Evolutionary conservation across 2,113 vertebrate species (phyloP).

Genomic region (Diadophis punctatus): DNA sequence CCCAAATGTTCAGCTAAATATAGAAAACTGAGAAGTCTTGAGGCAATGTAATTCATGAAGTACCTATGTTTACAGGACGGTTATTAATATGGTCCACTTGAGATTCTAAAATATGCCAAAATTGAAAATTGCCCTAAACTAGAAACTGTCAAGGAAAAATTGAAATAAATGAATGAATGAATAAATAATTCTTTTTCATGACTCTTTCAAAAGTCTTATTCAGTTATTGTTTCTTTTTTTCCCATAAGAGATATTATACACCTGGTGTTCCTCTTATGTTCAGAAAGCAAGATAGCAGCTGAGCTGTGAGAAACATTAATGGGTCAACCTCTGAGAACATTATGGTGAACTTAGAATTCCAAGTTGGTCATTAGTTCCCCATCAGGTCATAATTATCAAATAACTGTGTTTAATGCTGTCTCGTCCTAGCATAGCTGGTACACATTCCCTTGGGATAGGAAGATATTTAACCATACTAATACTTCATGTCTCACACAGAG

Average conservation of each 20-base stretch:
- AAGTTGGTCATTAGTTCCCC: background rate
- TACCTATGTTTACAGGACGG: background rate
- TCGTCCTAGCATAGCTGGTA: background rate
- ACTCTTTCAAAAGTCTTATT: background rate
- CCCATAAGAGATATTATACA: background rate
- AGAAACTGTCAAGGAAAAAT: background rate
- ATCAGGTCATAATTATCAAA: background rate
- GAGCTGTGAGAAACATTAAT: background rate
- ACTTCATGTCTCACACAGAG: background rate
- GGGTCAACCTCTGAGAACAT: background rate
- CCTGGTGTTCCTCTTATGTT: background rate
- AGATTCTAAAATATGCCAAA: background rate
- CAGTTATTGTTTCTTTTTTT: background rate
- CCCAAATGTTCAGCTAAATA: background rate
- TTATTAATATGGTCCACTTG: background rate
- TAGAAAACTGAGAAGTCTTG: background rate
- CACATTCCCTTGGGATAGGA: background rate
- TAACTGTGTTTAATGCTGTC: background rate
- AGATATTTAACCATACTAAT: background rate
- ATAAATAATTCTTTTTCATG: background rate
- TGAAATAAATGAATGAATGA: background rate
- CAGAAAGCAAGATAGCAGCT: background rate
- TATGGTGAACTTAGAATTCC: background rate
- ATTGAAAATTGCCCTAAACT: background rate
- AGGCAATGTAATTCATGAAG: background rate